A percentile compares a stretch with the other conserved stretches of the same genome.
Conservation (phyloP, 2,797 vertebrate genomes). For the Spinibarbus caldwelli region DNA sequence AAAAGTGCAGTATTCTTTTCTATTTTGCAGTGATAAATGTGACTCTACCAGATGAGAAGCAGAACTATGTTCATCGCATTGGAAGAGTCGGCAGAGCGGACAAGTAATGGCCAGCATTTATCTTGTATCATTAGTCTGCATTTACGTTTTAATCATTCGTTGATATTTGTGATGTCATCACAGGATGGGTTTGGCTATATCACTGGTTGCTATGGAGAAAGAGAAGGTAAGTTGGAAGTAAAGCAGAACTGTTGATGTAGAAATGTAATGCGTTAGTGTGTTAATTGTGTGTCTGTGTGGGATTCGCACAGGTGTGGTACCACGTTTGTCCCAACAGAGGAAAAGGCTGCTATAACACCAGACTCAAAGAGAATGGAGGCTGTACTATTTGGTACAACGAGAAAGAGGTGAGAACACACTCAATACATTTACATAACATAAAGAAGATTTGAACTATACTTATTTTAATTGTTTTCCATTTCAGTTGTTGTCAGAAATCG, state of each 20-base stretch:
- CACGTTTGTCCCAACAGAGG: conserved; percentile 94
- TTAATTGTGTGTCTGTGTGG: not conserved
- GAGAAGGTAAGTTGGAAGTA: conserved; percentile 85
- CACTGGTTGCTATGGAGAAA: conserved; percentile 95
- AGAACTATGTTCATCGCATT: conserved; percentile 98
- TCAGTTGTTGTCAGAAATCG: conserved; percentile 93
- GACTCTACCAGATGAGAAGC: conserved; percentile 97
- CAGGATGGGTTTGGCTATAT: conserved; percentile 98
- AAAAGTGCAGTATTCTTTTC: not conserved
- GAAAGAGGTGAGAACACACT: conserved; percentile 84
- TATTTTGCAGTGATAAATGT: conserved; percentile 89
- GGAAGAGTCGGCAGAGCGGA: conserved; percentile 97
- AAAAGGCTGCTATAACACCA: conserved; percentile 93
- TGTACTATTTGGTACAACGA: conserved; percentile 99
- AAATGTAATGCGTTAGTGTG: not conserved
- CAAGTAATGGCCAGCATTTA: conserved; percentile 73
- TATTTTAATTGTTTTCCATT: not conserved
- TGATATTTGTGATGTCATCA: conserved; percentile 50
- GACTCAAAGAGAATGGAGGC: conserved; percentile 93
- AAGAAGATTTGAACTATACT: not conserved
- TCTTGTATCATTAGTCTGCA: not conserved
- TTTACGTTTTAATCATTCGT: conserved; percentile 20
- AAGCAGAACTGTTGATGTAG: not conserved
- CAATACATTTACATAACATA: not conserved
- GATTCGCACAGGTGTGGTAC: conserved; percentile 91